Evolutionary conservation across 2,113 vertebrate genomes (phyloP).

Genomic region (Chiloscyllium plagiosum): DNA sequence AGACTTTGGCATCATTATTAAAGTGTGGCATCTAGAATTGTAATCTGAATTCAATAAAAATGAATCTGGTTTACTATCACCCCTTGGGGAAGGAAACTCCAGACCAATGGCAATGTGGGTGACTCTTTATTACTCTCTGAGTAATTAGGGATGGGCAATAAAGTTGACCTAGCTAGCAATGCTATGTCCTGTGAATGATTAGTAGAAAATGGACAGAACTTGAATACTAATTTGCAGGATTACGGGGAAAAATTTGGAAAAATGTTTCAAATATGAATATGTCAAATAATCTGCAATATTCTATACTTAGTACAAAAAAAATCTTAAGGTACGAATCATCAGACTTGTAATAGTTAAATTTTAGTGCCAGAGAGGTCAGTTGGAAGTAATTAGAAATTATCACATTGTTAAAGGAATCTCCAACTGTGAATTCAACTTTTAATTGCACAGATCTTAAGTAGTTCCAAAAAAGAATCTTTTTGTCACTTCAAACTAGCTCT

Average conservation of each 20-base stretch:
- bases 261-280: background rate
- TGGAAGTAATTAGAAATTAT: background rate
- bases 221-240: background rate
- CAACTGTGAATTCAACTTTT: background rate
- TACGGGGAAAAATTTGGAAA: background rate
- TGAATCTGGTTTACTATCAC: too few species aligned
- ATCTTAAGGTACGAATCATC: background rate
- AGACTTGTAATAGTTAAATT: background rate
- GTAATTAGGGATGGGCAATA: too few species aligned
- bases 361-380: background rate
- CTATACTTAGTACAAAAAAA: background rate
- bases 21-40: too few species aligned
- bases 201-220: background rate
- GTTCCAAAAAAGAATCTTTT: background rate
- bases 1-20: too few species aligned
- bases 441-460: background rate
- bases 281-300: background rate
- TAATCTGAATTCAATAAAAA: too few species aligned
- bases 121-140: too few species aligned
- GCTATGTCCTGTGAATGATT: too few species aligned
- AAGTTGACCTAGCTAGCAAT: too few species aligned
- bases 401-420: background rate
- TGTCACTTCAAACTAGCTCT: background rate
- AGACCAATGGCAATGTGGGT: too few species aligned
- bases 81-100: too few species aligned